Evolutionary conservation across 1,140 invertebrate genomes (phyloP), one percentile per base, ranked within the genome.

Genomic region (Olivierus martensii): DNA sequence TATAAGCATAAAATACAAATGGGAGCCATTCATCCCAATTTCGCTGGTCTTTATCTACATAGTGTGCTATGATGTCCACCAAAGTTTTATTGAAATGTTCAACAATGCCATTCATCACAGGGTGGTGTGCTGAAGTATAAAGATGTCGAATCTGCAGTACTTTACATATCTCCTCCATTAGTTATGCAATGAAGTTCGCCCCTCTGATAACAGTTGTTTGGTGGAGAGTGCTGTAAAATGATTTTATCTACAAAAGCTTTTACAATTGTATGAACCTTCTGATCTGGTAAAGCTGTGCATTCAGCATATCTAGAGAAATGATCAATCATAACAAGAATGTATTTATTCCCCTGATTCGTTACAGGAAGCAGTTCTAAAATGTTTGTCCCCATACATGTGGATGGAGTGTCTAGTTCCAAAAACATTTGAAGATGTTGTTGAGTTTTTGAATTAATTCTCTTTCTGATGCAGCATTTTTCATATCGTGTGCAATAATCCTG

Each of bases 11-110:
- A 3, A 22, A 15, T 5, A 57, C 28, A 4, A 55, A 54, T 17
- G 52, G 55, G 9, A 68, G 21, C 42, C 58, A 63, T 28, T 49
- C 44, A 52, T 69, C 63, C 67, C 66, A 68, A 43, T 68, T 55
- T 14, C 37, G 45, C 50, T 61, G 59, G 9, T 54, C 53, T 52
- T 54, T 28, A 17, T 59, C 54, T 2, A 46, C 39, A 52, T 61
- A 65, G 39, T 63, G 52, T 28, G 60, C 59, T 9, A 68, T 36
- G 55, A 62, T 63, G 14, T 49, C 11, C 14, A 58, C 56, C 0
- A 67, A 18, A 0, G 56, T 57, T 17, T 46, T 45, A 41, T 64
- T 64, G n/a, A 62, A 55, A 2, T 56, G 46, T 48, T 61, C 60
- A 3, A 60, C 57, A 19, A 53, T 36, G 17, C 61, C 64, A 46